Evolutionary conservation across 2,113 vertebrate species (phyloP).

Genomic region (Henicopernis longicauda): DNA sequence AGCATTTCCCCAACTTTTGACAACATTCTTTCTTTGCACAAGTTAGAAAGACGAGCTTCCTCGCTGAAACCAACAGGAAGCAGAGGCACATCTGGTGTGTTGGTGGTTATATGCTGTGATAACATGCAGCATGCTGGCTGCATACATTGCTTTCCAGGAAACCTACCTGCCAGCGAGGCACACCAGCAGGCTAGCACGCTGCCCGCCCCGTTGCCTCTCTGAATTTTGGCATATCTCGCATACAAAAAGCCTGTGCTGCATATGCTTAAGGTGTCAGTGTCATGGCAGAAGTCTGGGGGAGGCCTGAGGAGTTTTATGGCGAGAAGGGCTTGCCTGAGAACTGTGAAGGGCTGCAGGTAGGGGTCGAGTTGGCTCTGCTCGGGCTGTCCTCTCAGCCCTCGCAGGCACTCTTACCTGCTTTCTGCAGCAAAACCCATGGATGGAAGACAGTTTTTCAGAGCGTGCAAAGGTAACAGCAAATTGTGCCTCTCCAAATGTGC

Average conservation of each 20-base stretch:
- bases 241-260: fast-evolving
- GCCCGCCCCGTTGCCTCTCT: not conserved
- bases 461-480: not conserved
- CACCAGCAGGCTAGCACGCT: fast-evolving
- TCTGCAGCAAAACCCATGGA: not conserved
- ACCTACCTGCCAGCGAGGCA: too few relatives aligned
- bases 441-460: not conserved
- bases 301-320: not conserved
- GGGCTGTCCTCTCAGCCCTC: not conserved
- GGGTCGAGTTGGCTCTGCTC: not conserved
- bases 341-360: not conserved
- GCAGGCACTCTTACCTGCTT: not conserved
- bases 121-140: not conserved
- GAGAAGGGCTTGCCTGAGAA: not conserved
- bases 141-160: not conserved
- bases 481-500: not conserved
- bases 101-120: not conserved
- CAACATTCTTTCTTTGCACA: not conserved
- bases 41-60: not conserved
- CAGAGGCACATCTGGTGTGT: not conserved
- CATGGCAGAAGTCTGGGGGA: not conserved
- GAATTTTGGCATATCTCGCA: not conserved
- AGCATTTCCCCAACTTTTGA: not conserved
- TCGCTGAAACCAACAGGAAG: not conserved
- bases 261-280: not conserved